These are phyloP conservation scores for Osmoderma eremita DNA, from an alignment of 2,888 invertebrate genomes.

Conservation along the genomic window DNA sequence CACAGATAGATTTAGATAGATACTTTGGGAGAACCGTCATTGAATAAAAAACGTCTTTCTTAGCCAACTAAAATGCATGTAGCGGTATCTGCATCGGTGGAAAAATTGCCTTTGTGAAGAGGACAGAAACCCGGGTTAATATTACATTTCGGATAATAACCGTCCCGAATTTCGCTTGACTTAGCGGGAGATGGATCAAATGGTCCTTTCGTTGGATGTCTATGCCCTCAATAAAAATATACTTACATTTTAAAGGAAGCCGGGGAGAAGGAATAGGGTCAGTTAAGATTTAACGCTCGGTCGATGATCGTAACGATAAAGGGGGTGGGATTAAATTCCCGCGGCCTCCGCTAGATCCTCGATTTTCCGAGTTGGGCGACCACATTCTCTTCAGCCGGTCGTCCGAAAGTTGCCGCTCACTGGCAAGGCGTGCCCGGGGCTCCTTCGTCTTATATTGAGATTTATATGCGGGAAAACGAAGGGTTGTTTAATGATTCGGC, in stretches of 20 bases:
- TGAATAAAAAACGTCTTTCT: too few species aligned
- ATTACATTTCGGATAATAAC: constrained; percentile 13
- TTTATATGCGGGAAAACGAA: constrained; percentile 53
- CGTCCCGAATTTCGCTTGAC: constrained; percentile 21
- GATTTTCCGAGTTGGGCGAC: constrained; percentile 35
- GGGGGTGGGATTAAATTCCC: constrained; percentile 48
- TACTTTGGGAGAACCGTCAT: too few species aligned
- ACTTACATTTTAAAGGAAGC: constrained; percentile 36
- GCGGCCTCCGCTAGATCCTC: constrained; percentile 41
- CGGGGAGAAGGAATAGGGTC: constrained; percentile 35
- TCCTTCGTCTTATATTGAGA: constrained; percentile 59
- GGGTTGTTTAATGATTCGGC: constrained; percentile 54
- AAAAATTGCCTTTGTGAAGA: not conserved
- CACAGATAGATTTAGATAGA: too few species aligned
- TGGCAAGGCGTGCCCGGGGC: too few species aligned
- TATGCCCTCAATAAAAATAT: constrained; percentile 34
- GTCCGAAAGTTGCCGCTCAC: not conserved
- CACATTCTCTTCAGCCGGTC: constrained; percentile 10
- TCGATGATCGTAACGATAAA: constrained; percentile 49
- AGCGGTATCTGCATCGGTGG: too few species aligned
- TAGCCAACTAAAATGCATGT: too few species aligned
- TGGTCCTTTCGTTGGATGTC: constrained; percentile 22
- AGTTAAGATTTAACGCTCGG: constrained; percentile 50
- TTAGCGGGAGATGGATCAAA: constrained; percentile 31
- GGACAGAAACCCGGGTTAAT: constrained; percentile 2